Evolutionary conservation across 2,888 invertebrate genomes (phyloP).

Genomic region (Drosophila prostipennis): DNA sequence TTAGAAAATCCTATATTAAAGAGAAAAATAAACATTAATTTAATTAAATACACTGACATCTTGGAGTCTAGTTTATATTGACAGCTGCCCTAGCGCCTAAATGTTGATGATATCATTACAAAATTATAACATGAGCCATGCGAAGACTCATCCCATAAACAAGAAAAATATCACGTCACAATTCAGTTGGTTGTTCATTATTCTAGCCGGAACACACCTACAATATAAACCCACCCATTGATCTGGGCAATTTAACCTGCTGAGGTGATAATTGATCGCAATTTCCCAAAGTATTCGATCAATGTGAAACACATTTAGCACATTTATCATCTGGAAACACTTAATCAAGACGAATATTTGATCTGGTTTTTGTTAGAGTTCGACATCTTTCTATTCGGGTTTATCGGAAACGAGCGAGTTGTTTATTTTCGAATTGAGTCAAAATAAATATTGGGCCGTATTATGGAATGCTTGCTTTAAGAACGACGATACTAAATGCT

Average conservation of each 20-base stretch:
- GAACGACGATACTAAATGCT: constrained; percentile 1
- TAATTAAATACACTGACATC: constrained; percentile 3
- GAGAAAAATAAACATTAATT: not conserved
- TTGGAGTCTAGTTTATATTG: constrained; percentile 2
- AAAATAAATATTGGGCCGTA: constrained; percentile 35
- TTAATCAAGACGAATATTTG: constrained; percentile 21
- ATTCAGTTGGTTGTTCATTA: not conserved
- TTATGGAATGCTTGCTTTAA: constrained; percentile 21
- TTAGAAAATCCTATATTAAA: not conserved
- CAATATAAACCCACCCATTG: constrained; percentile 5
- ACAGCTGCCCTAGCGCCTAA: not conserved
- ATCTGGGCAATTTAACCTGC: constrained; percentile 1
- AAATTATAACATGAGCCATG: constrained; percentile 14
- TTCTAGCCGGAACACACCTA: not conserved
- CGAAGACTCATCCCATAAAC: constrained; percentile 19
- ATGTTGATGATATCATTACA: constrained; percentile 24
- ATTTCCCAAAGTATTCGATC: constrained; percentile 24
- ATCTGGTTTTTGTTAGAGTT: constrained; percentile 12
- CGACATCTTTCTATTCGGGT: not conserved
- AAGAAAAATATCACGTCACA: constrained; percentile 25
- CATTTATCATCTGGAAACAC: constrained; percentile 21
- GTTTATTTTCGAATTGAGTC: constrained; percentile 30
- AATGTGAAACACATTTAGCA: constrained; percentile 23
- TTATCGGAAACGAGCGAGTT: not conserved
- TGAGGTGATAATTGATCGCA: constrained; percentile 31